Evolutionary conservation across 2,797 vertebrate species (phyloP).

Genomic region (Alfaro cultratus): DNA sequence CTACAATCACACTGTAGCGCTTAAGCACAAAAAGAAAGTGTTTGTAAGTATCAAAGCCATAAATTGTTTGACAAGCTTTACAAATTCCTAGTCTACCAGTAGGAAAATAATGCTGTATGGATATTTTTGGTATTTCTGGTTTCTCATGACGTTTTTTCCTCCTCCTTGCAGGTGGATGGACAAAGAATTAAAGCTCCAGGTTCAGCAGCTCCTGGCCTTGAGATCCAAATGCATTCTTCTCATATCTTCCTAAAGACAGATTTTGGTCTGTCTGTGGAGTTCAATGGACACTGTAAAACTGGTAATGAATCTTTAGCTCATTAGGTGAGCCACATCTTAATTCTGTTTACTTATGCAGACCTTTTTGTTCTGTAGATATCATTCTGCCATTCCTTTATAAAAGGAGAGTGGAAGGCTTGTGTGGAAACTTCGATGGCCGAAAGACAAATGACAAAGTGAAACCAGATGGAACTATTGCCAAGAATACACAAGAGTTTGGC

Average conservation of each 20-base stretch:
- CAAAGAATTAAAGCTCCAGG: conserved; percentile 66
- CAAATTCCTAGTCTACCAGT: not conserved
- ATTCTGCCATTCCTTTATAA: conserved; percentile 78
- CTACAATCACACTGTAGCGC: conserved; percentile 83
- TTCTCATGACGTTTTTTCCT: not conserved
- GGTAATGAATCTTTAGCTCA: conserved; percentile 66
- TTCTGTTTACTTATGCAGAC: not conserved
- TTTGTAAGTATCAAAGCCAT: conserved; percentile 75
- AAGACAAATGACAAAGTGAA: conserved; percentile 79
- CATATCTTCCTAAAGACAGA: conserved; percentile 83
- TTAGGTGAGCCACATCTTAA: not conserved
- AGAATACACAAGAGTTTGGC: conserved; percentile 74
- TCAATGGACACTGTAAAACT: conserved; percentile 77
- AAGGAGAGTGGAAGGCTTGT: conserved; percentile 82
- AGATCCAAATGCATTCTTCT: conserved; percentile 71
- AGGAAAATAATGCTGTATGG: not conserved
- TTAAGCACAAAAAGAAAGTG: conserved; percentile 73
- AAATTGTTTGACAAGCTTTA: not conserved
- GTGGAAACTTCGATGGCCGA: conserved; percentile 84
- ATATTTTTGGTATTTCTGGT: not conserved
- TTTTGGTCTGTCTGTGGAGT: conserved; percentile 85
- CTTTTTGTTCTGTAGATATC: conserved; percentile 75
- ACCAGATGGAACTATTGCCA: conserved; percentile 76
- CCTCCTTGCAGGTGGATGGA: conserved; percentile 79
- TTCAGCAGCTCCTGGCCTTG: conserved; percentile 78